Base-by-base conservation (phyloP, 2,797 vertebrate genomes). In the Distichodus sexfasciatus region DNA sequence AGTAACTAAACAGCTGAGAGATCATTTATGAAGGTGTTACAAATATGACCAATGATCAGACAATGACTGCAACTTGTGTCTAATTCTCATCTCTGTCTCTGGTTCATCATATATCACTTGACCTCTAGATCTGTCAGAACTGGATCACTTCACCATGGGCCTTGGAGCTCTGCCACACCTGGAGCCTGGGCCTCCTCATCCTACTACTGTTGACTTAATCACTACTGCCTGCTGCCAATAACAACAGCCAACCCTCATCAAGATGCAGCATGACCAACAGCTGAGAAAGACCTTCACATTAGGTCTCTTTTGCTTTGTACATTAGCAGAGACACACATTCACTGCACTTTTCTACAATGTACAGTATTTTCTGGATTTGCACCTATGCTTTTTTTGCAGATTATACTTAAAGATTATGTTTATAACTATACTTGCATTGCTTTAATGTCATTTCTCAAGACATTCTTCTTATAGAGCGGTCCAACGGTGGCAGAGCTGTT, bases 201-300 rank as follows among this genome's bases (percentile, higher is more conserved):
- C 69, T 47, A 11, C 44, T 71, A 72, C 64, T 48, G 41, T 68
- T 62, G 59, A 72, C 50, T 73, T 65, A 67, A 75, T 77, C 60
- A 72, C 71, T 58, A 40, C 48, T 36, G 36, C 35, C 59, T 47
- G 38, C 36, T 69, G 80, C 76, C 75, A 76, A 76, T 58, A 76
- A 66, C 66, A 66, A 74, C 72, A 77, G 33, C 9, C 17, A 2
- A 2, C 64, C 40, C 24, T 44, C 33, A 21, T 59, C 47, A 41
- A 23, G 28, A 57, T 61, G 64, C 48, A 68, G 33, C 24, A 17
- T 43, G 17, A 48, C 40, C 29, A 59, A 29, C 21, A 17, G 40
- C 10, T 1, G 1, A 40, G 33, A 59, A 23, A 29, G 24, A 24
- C 21, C 44, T 46, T 15, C 17, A 14, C 12, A 35, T 12, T n/a